A percentile compares a stretch with the other conserved stretches of the same genome.
Evolutionary conservation across 2,113 vertebrate species (phyloP).

Genomic region (Myotis davidii): DNA sequence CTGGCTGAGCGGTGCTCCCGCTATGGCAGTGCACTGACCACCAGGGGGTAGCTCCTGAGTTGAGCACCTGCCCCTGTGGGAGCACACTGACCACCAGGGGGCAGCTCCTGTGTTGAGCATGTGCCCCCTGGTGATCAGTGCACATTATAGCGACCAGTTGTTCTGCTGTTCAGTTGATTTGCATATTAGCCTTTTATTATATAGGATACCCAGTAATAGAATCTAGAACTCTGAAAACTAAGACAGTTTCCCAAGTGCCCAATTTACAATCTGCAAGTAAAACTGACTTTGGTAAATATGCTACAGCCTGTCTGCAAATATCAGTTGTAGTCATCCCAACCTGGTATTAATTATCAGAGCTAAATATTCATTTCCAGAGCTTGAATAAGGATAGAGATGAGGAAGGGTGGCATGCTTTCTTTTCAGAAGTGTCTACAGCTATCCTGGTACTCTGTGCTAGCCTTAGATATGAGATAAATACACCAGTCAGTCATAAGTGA

Average conservation of each 20-base stretch:
- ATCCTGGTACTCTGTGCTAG: neutral
- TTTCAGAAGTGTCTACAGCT: neutral
- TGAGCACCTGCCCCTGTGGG: too few species aligned
- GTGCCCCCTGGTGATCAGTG: too few species aligned
- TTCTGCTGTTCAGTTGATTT: too few species aligned
- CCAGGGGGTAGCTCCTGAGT: too few species aligned
- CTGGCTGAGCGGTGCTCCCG: too few species aligned
- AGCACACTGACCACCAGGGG: too few species aligned
- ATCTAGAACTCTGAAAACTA: neutral
- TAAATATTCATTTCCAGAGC: neutral
- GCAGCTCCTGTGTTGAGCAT: too few species aligned
- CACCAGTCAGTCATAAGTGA: neutral
- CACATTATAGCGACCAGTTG: too few species aligned
- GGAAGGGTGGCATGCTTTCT: neutral
- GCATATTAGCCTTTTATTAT: too few species aligned
- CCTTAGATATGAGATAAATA: neutral
- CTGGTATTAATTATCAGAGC: neutral
- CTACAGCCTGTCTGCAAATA: neutral
- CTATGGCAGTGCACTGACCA: too few species aligned
- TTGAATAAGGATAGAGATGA: neutral
- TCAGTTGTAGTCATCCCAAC: neutral
- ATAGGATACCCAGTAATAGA: neutral
- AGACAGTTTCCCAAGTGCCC: neutral
- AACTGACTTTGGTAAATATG: neutral
- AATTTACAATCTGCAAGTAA: conserved; percentile 2